Percentiles rank a stretch among this genome's conserved stretches.
Evolutionary conservation across 2,888 invertebrate species (phyloP).

Genomic region (Lithophane socia): DNA sequence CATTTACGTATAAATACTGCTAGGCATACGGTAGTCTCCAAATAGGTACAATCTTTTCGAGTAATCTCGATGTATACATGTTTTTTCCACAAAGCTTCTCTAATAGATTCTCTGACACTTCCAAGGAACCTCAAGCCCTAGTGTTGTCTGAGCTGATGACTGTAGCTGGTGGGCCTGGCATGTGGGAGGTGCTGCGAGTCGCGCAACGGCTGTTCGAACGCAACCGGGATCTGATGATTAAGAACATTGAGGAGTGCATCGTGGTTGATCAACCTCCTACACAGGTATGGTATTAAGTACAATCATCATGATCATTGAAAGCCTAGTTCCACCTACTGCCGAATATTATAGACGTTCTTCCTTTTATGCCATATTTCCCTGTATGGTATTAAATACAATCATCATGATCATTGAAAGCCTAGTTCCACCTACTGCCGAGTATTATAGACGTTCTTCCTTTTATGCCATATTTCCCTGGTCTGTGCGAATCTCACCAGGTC

Average conservation of each 20-base stretch:
- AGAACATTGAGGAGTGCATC: conserved; percentile 75
- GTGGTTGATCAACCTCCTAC: conserved; percentile 65
- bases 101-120: neutral
- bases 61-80: neutral
- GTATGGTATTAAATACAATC: neutral
- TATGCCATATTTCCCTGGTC: neutral
- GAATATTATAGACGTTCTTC: neutral
- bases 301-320: neutral
- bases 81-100: neutral
- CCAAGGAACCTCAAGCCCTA: conserved; percentile 81
- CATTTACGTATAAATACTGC: neutral
- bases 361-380: neutral
- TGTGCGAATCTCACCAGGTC: neutral
- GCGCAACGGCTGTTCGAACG: conserved; percentile 77
- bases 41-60: neutral
- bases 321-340: neutral
- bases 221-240: conserved; percentile 73
- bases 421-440: neutral
- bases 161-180: conserved; percentile 82
- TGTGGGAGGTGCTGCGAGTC: conserved; percentile 79
- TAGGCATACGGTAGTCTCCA: neutral
- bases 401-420: neutral
- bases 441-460: neutral
- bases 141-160: conserved; percentile 80
- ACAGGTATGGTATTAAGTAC: conserved; percentile 6